Conservation (phyloP, 1,140 invertebrate species). For the Euura saliciscinereae region DNA sequence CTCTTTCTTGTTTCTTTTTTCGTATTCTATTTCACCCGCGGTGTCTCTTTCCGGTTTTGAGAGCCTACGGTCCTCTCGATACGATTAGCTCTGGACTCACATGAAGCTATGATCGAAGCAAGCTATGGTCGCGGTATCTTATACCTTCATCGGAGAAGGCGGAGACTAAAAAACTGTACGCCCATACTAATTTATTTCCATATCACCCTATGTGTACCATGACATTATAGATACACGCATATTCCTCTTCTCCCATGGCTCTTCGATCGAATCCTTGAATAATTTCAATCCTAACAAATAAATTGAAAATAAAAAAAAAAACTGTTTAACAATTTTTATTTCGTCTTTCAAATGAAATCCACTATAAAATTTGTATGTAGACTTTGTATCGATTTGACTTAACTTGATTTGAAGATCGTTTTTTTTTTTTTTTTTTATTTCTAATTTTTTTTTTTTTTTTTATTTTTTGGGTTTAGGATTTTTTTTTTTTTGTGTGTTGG, state of each 20-base stretch:
- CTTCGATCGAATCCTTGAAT: too few species aligned
- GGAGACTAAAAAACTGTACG: constrained; percentile 22
- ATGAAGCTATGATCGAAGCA: background rate
- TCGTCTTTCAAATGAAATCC: too few species aligned
- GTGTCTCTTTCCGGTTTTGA: constrained; percentile 10
- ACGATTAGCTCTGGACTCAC: too few species aligned
- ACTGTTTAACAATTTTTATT: too few species aligned
- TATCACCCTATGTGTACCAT: background rate
- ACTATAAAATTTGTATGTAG: too few species aligned
- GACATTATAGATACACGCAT: background rate
- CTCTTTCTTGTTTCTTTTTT: constrained; percentile 14
- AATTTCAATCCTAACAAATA: too few species aligned
- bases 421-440: background rate
- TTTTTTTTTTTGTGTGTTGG: background rate
- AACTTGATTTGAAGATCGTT: background rate
- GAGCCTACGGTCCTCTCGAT: background rate
- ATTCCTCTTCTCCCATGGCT: background rate
- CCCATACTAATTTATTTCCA: constrained; percentile 21
- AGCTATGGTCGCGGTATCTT: background rate
- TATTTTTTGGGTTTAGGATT: background rate
- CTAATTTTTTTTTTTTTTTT: background rate
- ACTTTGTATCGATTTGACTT: too few species aligned
- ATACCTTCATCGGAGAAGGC: constrained; percentile 25
- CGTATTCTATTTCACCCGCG: background rate
- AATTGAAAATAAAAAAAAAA: too few species aligned